Evolutionary conservation across 2,113 vertebrate species (phyloP).

Genomic region (Ammodytes dubius): DNA sequence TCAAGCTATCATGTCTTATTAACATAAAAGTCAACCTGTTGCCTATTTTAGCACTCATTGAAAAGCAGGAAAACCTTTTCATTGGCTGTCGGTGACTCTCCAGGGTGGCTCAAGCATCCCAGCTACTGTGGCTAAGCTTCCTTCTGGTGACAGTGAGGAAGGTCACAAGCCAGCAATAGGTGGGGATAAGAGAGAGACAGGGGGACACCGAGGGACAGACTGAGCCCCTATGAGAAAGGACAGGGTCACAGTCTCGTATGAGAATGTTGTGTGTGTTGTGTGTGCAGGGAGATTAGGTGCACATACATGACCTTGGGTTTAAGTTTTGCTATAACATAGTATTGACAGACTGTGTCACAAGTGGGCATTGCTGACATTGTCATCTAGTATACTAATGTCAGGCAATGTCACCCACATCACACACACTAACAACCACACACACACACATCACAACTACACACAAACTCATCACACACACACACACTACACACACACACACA

Average conservation of each 20-base stretch:
- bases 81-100: slow-evolving; percentile 24
- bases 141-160: slow-evolving; percentile 53
- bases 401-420: too few relatives aligned
- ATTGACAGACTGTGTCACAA: too few relatives aligned
- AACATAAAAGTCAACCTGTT: not conserved
- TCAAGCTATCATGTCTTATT: not conserved
- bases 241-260: slow-evolving; percentile 17
- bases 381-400: too few relatives aligned
- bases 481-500: too few relatives aligned
- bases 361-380: too few relatives aligned
- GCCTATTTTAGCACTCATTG: slow-evolving; percentile 21
- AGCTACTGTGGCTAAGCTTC: slow-evolving; percentile 57
- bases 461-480: too few relatives aligned
- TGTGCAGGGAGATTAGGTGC: too few relatives aligned
- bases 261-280: slow-evolving; percentile 17
- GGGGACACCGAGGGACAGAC: slow-evolving; percentile 37
- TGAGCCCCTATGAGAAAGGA: slow-evolving; percentile 36
- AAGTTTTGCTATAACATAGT: too few relatives aligned
- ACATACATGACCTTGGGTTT: too few relatives aligned
- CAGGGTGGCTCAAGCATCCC: slow-evolving; percentile 23
- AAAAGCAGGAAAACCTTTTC: slow-evolving; percentile 8
- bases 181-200: slow-evolving; percentile 52
- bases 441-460: too few relatives aligned
- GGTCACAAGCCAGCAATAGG: slow-evolving; percentile 52
- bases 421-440: too few relatives aligned